Percentiles rank a stretch among this genome's conserved stretches.
phyloP scores from a whole-genome alignment of 1,140 invertebrate species.

The Pachyrhynchus sulphureomaculatus region DNA sequence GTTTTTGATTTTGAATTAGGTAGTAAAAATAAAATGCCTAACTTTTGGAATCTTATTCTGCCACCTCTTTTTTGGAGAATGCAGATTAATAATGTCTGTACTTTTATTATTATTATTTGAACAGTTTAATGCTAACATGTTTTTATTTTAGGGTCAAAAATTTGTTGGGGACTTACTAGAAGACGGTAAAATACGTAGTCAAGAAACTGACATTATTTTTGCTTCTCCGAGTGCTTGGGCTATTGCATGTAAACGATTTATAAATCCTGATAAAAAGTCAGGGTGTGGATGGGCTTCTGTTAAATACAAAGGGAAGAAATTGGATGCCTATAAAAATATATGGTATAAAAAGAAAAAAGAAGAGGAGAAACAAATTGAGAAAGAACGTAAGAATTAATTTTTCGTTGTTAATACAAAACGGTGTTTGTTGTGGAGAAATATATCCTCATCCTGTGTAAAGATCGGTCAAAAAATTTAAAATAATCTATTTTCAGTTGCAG shows the following conservation, averaged over 20 bases:
- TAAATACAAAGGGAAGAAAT: slow-evolving; percentile 80
- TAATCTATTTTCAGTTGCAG: slow-evolving; percentile 12
- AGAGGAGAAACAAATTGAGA: slow-evolving; percentile 41
- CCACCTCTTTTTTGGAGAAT: too few species aligned
- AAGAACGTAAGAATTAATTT: slow-evolving; percentile 22
- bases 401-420: too few species aligned
- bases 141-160: slow-evolving; percentile 75
- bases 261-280: slow-evolving; percentile 88
- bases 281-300: slow-evolving; percentile 89
- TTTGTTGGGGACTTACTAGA: slow-evolving; percentile 83
- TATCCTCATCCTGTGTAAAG: too few species aligned
- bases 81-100: too few species aligned
- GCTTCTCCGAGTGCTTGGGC: slow-evolving; percentile 91
- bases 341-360: slow-evolving; percentile 76
- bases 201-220: slow-evolving; percentile 84
- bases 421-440: too few species aligned
- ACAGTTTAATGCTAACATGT: too few species aligned
- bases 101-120: too few species aligned
- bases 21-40: too few species aligned
- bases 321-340: slow-evolving; percentile 83
- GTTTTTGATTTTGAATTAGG: too few species aligned
- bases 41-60: too few species aligned
- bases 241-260: slow-evolving; percentile 85
- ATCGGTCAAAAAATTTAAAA: too few species aligned
- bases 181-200: slow-evolving; percentile 86